Conservation (phyloP, 92 coral and sea anemone genomes). For the Epizoanthus stellaris region DNA sequence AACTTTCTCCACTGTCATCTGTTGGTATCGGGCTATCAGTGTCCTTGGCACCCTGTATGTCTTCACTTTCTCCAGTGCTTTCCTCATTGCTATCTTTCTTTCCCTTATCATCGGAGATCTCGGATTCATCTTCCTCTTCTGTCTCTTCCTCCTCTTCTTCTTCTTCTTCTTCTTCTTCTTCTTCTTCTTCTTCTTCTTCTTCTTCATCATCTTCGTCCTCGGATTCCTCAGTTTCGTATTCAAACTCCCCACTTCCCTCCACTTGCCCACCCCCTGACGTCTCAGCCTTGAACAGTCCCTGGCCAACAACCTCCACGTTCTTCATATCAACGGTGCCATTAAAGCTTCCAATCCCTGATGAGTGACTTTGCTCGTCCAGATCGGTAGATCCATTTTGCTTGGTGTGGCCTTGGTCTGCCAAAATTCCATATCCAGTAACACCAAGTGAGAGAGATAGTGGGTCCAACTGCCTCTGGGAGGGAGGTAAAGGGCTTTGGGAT, state of each 20-base stretch:
- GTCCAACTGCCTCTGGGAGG: constrained; percentile 47
- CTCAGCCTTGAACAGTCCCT: constrained; percentile 69
- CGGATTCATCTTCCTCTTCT: constrained; percentile 55
- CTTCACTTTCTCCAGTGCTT: constrained; percentile 50
- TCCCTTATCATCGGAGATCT: constrained; percentile 45
- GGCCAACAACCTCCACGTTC: constrained; percentile 44
- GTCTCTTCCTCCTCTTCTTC: constrained; percentile 61
- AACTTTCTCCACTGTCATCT: constrained; percentile 54
- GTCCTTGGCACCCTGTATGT: constrained; percentile 64
- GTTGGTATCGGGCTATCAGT: constrained; percentile 73
- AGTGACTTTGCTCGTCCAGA: constrained; percentile 29
- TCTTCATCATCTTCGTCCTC: constrained; percentile 70
- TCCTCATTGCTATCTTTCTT: constrained; percentile 23
- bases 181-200: constrained; percentile 53
- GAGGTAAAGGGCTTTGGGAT: constrained; percentile 36
- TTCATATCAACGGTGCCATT: constrained; percentile 66
- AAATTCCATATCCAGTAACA: constrained; percentile 69
- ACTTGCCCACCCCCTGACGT: constrained; percentile 65
- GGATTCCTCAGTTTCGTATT: constrained; percentile 75
- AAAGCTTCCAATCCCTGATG: constrained; percentile 58
- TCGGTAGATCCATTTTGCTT: constrained; percentile 26
- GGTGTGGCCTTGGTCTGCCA: constrained; percentile 48
- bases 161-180: constrained; percentile 52
- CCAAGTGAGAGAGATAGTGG: constrained; percentile 59
- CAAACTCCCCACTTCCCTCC: constrained; percentile 55